Conservation (phyloP, 2,888 invertebrate genomes). For the Malacosoma neustria region DNA sequence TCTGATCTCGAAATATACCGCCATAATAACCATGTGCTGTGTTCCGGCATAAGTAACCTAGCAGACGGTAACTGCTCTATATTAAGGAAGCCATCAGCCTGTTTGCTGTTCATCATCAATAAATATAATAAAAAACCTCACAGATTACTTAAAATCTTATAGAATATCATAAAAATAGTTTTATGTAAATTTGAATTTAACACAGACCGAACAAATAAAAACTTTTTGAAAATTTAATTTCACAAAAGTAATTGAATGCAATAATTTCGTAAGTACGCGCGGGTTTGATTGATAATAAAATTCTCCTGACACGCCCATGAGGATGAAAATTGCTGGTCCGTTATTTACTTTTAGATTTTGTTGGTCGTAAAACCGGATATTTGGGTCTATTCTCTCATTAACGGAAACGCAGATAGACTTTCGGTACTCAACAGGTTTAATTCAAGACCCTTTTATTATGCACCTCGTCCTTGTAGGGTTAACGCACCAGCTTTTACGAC, state of each 20-base stretch:
- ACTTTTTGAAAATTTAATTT: too few species aligned
- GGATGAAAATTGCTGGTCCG: constrained; percentile 11
- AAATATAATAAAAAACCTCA: too few species aligned
- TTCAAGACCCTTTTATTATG: background rate
- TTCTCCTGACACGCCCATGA: constrained; percentile 10
- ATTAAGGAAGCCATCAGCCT: too few species aligned
- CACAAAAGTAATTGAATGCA: constrained; percentile 18
- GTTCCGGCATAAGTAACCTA: too few species aligned
- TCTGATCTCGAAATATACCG: too few species aligned
- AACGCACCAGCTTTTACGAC: background rate
- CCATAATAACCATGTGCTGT: too few species aligned
- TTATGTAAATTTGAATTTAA: too few species aligned
- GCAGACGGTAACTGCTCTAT: too few species aligned
- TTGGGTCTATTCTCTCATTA: constrained; percentile 10
- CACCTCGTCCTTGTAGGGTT: background rate
- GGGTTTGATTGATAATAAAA: constrained; percentile 20
- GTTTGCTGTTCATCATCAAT: too few species aligned
- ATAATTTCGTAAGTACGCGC: constrained; percentile 10
- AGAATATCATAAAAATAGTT: too few species aligned
- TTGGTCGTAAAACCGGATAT: constrained; percentile 19
- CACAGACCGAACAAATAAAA: too few species aligned
- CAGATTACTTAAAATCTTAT: too few species aligned
- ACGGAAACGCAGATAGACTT: constrained; percentile 1
- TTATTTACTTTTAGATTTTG: constrained; percentile 23
- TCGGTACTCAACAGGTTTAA: background rate